Evolutionary conservation across 2,888 invertebrate genomes (phyloP).

Genomic region (Leistus spinibarbis): DNA sequence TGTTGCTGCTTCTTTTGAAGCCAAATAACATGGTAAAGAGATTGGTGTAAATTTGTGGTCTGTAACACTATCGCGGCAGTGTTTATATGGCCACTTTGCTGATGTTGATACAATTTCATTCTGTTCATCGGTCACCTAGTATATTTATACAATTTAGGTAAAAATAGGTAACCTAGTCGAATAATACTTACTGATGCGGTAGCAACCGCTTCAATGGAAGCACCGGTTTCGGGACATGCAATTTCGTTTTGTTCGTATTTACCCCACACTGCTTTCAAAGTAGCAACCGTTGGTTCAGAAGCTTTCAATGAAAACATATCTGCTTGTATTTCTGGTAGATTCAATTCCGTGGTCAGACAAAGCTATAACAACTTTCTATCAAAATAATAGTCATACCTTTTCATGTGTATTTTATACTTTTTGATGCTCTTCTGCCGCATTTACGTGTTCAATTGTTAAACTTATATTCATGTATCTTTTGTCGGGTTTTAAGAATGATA

Average conservation of each 20-base stretch:
- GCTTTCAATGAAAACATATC: constrained; percentile 27
- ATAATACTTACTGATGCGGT: constrained; percentile 24
- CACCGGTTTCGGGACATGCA: constrained; percentile 7
- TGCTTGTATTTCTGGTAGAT: constrained; percentile 24
- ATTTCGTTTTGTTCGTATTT: constrained; percentile 2
- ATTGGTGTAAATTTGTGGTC: constrained; percentile 31
- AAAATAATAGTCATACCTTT: not conserved
- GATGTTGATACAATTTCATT: constrained; percentile 13
- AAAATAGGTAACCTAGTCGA: not conserved
- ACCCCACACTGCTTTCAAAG: constrained; percentile 23
- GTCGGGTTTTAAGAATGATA: constrained; percentile 10
- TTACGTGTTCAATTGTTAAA: constrained; percentile 17
- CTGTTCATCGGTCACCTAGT: constrained; percentile 36
- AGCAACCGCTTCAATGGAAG: constrained; percentile 14
- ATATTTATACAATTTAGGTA: too few species aligned
- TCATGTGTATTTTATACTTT: constrained; percentile 9
- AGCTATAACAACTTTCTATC: constrained; percentile 9
- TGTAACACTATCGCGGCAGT: constrained; percentile 24
- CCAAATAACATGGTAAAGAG: constrained; percentile 32
- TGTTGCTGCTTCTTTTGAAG: constrained; percentile 32
- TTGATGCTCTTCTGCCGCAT: constrained; percentile 12
- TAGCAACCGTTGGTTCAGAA: constrained; percentile 13
- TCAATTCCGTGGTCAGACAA: constrained; percentile 18
- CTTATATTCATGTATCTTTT: constrained; percentile 19
- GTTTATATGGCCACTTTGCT: constrained; percentile 36